Evolutionary conservation across 2,113 vertebrate species (phyloP), one percentile per base, ranked within the genome.

Genomic region (Tyto alba): DNA sequence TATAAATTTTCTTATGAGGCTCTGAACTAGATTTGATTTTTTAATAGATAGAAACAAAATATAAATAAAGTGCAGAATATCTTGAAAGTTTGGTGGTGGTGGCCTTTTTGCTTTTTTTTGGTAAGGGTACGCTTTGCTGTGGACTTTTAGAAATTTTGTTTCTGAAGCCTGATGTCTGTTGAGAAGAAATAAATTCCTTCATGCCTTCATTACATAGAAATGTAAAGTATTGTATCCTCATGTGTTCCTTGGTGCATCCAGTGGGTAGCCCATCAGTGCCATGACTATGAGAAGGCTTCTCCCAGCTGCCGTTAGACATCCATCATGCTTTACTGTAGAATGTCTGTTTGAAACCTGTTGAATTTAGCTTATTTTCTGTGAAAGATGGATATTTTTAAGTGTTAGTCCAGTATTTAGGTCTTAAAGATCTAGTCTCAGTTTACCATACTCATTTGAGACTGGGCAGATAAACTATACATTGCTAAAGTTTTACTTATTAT

Each of bases 251-350:
- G 23, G 21, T 26, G 7, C 85, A 66, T 96, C 23, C 85, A 34
- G 34, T 79, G 74, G 66, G 78, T 85, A 90, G 45, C 40, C 77
- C 71, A 55, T 82, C 64, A n/a, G 48, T 82, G 95, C 91, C 62
- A 38, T 93, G 94, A 85, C 47, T 95, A 62, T 48, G 95, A 40
- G 90, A 73, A 53, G 72, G 56, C 56, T 95, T 96, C 25, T 59
- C 6, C 27, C 52, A 78, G 48, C 55, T 75, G 56, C 83, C 47
- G 19, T 73, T 69, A 69, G 17, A 36, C 47, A 43, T 78, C 22
- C 26, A 11, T 74, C 30, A 15, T 74, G 13, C 14, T 89, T 89
- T 85, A 16, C 30, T 85, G 10, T 43, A 40, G 15, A 72, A 43
- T 13, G 4, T 62, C 17, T 50, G 2, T 30, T 56, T 76, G n/a